These are phyloP conservation scores for Buathra laborator DNA, from an alignment of 2,888 invertebrate species.

Conservation along the genomic window DNA sequence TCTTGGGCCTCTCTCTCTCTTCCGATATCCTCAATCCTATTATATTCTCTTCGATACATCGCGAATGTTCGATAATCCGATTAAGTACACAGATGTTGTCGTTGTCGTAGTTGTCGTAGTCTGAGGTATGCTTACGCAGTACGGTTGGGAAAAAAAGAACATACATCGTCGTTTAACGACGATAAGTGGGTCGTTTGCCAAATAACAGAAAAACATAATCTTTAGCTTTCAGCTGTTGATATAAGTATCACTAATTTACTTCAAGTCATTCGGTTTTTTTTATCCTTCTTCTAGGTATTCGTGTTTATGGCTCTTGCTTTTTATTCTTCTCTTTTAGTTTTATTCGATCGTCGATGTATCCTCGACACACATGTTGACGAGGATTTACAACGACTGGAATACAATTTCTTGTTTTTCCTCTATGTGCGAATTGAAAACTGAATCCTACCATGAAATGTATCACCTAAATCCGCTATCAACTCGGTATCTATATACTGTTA, in stretches of 20 bases:
- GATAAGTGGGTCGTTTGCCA: neutral
- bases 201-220: neutral
- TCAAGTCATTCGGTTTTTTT: neutral
- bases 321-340: neutral
- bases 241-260: neutral
- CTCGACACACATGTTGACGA: neutral
- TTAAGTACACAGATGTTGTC: constrained; percentile 29
- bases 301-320: too few species aligned
- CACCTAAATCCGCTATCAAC: neutral
- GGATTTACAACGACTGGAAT: neutral
- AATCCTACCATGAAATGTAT: constrained; percentile 18
- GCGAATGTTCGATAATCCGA: constrained; percentile 31
- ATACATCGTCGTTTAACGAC: neutral
- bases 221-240: neutral
- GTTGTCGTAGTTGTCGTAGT: neutral
- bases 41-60: constrained; percentile 21
- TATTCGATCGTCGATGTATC: neutral
- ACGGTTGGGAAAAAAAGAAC: neutral
- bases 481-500: neutral
- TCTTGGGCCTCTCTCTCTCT: constrained; percentile 2
- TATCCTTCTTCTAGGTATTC: neutral
- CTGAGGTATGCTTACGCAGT: neutral
- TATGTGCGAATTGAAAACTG: neutral
- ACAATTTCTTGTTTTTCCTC: neutral
- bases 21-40: constrained; percentile 38